Conservation (phyloP, 2,797 vertebrate genomes). For the Sylvia borin region DNA sequence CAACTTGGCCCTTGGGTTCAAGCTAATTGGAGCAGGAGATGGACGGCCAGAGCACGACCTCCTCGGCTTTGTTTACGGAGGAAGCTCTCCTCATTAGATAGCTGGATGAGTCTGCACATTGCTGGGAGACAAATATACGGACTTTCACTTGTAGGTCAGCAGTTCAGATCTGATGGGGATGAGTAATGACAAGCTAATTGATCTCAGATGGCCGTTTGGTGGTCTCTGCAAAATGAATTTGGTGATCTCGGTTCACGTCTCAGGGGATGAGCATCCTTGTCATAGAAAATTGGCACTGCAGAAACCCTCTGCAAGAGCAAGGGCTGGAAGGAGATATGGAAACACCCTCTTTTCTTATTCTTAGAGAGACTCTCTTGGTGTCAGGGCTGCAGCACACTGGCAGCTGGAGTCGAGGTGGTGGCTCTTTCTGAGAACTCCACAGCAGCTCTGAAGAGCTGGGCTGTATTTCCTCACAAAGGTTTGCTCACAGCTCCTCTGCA, state of each 20-base stretch:
- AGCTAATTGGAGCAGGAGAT: neutral
- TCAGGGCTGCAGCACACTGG: neutral
- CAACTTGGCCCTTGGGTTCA: neutral
- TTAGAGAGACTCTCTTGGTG: neutral
- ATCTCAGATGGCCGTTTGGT: conserved; percentile 50
- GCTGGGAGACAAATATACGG: neutral
- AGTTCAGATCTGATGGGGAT: conserved; percentile 48
- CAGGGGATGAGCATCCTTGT: neutral
- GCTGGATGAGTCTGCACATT: neutral
- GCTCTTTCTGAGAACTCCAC: neutral
- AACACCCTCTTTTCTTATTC: neutral
- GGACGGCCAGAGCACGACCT: neutral
- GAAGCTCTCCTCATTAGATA: conserved; percentile 19
- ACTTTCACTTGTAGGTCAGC: conserved; percentile 39
- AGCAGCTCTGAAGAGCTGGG: neutral
- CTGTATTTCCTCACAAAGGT: neutral
- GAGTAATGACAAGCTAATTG: conserved; percentile 61
- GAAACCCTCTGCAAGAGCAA: neutral
- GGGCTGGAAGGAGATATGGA: neutral
- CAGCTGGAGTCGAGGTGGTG: neutral
- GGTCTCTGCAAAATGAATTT: conserved; percentile 47
- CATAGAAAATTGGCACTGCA: fast-evolving
- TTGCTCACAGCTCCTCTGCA: neutral
- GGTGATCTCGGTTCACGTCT: conserved; percentile 4
- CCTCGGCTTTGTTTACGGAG: neutral